These are phyloP conservation scores for Macroteleia sp. DNA, from an alignment of 2,888 invertebrate genomes.

Conservation along the genomic window DNA sequence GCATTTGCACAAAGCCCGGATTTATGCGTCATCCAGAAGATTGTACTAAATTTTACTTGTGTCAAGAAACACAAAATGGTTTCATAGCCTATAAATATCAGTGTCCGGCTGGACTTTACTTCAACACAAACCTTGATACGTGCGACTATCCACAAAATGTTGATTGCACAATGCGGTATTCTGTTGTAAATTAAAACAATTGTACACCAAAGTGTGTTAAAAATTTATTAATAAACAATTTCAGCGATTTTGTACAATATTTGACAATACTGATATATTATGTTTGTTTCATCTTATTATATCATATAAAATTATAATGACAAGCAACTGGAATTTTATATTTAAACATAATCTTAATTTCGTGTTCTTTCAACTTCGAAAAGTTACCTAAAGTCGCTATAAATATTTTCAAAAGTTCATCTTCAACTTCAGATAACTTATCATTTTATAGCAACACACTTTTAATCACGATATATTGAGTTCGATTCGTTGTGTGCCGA, in stretches of 20 bases:
- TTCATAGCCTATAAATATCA: too few species aligned
- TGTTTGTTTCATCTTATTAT: neutral
- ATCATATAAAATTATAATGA: neutral
- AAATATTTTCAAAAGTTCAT: too few species aligned
- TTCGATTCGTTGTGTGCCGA: slow-evolving; percentile 40
- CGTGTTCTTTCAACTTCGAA: too few species aligned
- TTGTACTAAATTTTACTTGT: slow-evolving; percentile 57
- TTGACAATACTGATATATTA: neutral
- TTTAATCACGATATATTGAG: too few species aligned
- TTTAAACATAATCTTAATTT: neutral
- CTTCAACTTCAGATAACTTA: slow-evolving; percentile 10
- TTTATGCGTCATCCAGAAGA: slow-evolving; percentile 34
- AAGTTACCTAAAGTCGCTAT: too few species aligned
- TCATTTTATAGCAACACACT: too few species aligned
- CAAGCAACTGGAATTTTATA: neutral
- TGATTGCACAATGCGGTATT: too few species aligned
- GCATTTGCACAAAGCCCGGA: too few species aligned
- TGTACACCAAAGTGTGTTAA: too few species aligned
- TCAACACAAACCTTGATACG: neutral
- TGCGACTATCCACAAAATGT: slow-evolving; percentile 55
- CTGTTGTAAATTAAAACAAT: too few species aligned
- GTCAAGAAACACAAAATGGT: too few species aligned
- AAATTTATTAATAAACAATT: slow-evolving; percentile 41
- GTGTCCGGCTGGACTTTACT: slow-evolving; percentile 58
- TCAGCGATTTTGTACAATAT: slow-evolving; percentile 35